Base-by-base conservation (phyloP, 1,140 invertebrate species). In the Uloborus diversus region DNA sequence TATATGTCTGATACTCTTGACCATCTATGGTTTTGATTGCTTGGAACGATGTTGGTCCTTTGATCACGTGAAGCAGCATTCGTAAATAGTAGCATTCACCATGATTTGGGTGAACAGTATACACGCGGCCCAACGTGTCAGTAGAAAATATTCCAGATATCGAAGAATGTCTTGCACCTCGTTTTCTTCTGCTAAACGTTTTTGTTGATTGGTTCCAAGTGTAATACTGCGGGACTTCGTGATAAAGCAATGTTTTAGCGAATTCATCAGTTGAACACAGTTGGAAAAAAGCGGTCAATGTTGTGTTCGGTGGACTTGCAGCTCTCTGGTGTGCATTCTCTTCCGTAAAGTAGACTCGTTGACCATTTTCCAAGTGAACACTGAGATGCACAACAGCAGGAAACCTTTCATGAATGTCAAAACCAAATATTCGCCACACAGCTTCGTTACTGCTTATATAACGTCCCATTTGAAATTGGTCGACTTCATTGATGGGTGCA, bases 361-460 rank as follows among this genome's bases (percentile, higher is more conserved):
- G 86, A 68, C 85, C 84, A 83, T 86, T 86, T 82, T 86, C 85
- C 23, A 90, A 80, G 85, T 89, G 88, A 5, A 89, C 87, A 7
- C 83, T 83, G 28, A 89, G 84, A 81, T 87, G 85, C 27, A 85
- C 42, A 81, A 89, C 84, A 42, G 85, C 62, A 32, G 86, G 85
- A 81, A 85, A 81, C 28, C 86, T 51, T 83, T 89, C 85, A 82
- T 89, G 86, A 71, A 85, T 81, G 70, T 59, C 27, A 82, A 85
- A 85, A 59, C 59, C 68, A 23, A 84, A 59, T 23, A 85, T 57
- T 47, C 78, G 33, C 65, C 71, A 84, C 35, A 82, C 20, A 7
- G 84, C 83, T 75, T 85, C 84, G 35, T 56, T 64, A 20, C 82
- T 27, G 30, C 83, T 62, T 3, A 84, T 57, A 61, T 84, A 84